Base-by-base conservation (phyloP, 2,113 vertebrate species). In the Ptilonorhynchus violaceus region DNA sequence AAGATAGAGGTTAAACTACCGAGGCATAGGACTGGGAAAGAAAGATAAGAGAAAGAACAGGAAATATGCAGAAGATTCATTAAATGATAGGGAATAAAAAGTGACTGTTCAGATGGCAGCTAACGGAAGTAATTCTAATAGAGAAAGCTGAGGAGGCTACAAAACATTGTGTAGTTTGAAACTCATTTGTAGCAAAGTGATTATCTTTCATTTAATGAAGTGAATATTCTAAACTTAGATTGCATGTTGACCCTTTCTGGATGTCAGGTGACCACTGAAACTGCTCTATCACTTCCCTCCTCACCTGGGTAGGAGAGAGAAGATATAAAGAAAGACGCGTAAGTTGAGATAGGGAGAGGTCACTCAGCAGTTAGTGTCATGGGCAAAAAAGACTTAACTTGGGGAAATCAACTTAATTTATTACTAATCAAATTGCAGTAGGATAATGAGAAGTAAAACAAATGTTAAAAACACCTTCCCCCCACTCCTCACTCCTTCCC, bases 231-330 rank as follows among this genome's bases (percentile, higher is more conserved):
- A 44, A 81, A 35, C 2, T n/a, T 58, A 52, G 24, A 23, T n/a
- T 10, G 23, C 46, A 7, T 30, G 28, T 60, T 75, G 33, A 47
- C 19, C 15, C 23, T 73, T 27, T 33, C 50, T 89, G 13, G n/a
- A 12, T 22, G 7, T 11, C 46, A 46, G 13, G 39, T 47, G 46
- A 41, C 39, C 1, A 5, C 39, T 39, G 46, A 75, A n/a, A 30
- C 13, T 59, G 19, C 9, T 82, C 39, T 67, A 21, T 47, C 0
- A 0, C 28, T 82, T 67, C 20, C 13, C 30, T 46, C 0, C 0
- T 46, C 46, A 75, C 8, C 23, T 30, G 52, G 7, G 25, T 17
- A 46, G 13, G 24, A 39, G 47, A 14, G 20, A 60, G 9, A 74
- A 89, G n/a, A 68, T 60, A 46, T 2, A 67, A 67, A 9, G 28